Conservation (phyloP, 2,888 invertebrate species). For the Liopterus haemorrhoidalis region DNA sequence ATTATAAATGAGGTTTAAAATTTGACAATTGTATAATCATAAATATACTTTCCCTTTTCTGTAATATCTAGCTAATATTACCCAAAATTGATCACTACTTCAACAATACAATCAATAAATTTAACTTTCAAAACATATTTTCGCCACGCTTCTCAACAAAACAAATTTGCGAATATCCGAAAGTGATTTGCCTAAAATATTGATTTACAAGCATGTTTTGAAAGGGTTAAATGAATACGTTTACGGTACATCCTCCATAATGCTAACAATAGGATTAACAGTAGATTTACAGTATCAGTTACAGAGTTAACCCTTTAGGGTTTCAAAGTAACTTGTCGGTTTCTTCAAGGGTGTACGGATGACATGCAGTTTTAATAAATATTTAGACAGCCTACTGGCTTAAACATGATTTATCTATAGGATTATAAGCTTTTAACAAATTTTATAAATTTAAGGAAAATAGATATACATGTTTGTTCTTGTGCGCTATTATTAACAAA, state of each 20-base stretch:
- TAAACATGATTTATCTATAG: constrained; percentile 23
- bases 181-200: background rate
- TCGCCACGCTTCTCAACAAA: too few relatives aligned
- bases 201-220: background rate
- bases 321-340: constrained; percentile 10
- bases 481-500: too few relatives aligned
- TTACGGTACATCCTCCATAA: too few relatives aligned
- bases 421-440: constrained; percentile 21
- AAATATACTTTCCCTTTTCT: constrained; percentile 1
- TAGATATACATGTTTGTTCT: too few relatives aligned
- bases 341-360: constrained; percentile 9
- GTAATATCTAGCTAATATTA: background rate
- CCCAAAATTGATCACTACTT: too few relatives aligned
- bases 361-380: constrained; percentile 30
- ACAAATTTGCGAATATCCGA: background rate
- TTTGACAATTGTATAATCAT: constrained; percentile 5
- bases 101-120: too few relatives aligned
- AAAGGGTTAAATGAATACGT: background rate
- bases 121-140: background rate
- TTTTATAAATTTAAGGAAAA: too few relatives aligned
- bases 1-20: too few relatives aligned
- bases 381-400: constrained; percentile 31
- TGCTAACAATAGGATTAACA: too few relatives aligned
- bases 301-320: constrained; percentile 17
- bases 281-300: constrained; percentile 16